Evolutionary conservation across 2,797 vertebrate species (phyloP).

Genomic region (Darevskia nairensis): DNA sequence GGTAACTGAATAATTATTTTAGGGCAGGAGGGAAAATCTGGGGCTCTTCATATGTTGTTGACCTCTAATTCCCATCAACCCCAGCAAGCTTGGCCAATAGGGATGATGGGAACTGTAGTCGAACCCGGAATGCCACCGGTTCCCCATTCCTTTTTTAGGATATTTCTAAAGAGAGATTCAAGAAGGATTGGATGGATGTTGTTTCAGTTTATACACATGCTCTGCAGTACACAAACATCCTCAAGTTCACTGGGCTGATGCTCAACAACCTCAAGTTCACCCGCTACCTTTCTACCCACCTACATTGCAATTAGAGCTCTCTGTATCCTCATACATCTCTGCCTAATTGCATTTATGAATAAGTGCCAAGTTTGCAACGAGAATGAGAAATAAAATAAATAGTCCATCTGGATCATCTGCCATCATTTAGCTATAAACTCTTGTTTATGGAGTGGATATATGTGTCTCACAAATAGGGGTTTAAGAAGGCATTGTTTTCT

Average conservation of each 20-base stretch:
- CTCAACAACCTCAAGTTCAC: no score
- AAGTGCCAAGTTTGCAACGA: not conserved
- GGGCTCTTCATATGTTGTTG: no score
- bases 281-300: not conserved
- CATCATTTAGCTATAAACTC: not conserved
- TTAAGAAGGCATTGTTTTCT: no score
- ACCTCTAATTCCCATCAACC: no score
- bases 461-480: not conserved
- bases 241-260: not conserved
- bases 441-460: not conserved
- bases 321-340: no score
- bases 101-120: not conserved
- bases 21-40: no score
- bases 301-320: not conserved
- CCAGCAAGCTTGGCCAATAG: not conserved
- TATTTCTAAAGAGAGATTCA: not conserved
- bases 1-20: not conserved
- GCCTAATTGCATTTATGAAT: not conserved
- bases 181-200: not conserved
- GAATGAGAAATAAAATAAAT: not conserved
- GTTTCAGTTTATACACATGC: not conserved
- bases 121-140: no score
- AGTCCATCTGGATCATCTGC: not conserved
- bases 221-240: not conserved
- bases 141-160: no score